Evolutionary conservation across 2,797 vertebrate genomes (phyloP).

Genomic region (Arremon aurantiirostris): DNA sequence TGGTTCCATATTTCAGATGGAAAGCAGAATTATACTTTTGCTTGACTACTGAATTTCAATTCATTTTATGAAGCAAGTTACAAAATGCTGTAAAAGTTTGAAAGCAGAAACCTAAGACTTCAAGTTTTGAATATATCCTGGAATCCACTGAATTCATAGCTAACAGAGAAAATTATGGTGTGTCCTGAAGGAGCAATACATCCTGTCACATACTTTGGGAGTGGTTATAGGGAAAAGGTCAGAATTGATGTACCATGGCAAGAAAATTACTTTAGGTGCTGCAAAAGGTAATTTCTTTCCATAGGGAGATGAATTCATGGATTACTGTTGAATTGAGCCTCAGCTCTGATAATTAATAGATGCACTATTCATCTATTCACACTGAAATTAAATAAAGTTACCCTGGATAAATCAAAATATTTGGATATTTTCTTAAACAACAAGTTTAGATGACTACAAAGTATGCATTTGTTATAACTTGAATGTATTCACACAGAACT

Average conservation of each 20-base stretch:
- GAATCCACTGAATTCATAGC: background rate
- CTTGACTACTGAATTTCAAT: background rate
- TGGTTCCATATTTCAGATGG: background rate
- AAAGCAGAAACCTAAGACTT: background rate
- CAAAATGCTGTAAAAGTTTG: background rate
- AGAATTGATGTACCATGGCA: background rate
- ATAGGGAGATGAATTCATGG: background rate
- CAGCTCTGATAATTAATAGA: background rate
- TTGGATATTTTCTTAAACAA: background rate
- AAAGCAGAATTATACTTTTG: background rate
- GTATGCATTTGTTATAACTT: background rate
- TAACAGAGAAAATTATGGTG: background rate
- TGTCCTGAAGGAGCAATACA: background rate
- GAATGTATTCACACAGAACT: background rate
- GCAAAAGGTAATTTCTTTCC: background rate
- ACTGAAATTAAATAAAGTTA: background rate
- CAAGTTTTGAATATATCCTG: background rate
- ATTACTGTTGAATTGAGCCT: background rate
- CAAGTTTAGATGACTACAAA: background rate
- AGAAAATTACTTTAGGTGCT: background rate
- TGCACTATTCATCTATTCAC: background rate
- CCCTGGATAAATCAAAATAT: background rate
- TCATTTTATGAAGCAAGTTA: background rate
- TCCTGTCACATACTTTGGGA: background rate
- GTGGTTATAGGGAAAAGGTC: background rate